Conservation (phyloP, 2,888 invertebrate species). For the Panorpa germanica region DNA sequence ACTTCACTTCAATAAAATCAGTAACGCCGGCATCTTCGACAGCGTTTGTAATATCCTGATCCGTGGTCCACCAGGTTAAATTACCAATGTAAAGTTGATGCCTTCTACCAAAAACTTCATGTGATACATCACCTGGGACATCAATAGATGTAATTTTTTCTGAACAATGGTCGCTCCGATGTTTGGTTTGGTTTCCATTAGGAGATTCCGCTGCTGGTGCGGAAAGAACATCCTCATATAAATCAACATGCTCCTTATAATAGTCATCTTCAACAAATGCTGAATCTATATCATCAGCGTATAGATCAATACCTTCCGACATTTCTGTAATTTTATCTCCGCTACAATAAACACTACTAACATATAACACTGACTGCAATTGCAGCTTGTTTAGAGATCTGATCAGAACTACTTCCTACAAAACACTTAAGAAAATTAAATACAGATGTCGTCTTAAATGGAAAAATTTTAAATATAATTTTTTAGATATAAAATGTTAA, state of each 20-base stretch:
- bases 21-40: conserved; percentile 71
- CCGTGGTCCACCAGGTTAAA: conserved; percentile 98
- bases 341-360: too few relatives aligned
- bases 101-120: conserved; percentile 52
- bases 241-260: conserved; percentile 73
- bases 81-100: conserved; percentile 95
- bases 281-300: conserved; percentile 90
- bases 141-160: conserved; percentile 51
- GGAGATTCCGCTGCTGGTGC: conserved; percentile 54
- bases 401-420: too few relatives aligned
- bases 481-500: too few relatives aligned
- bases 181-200: conserved; percentile 48
- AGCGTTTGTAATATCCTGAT: conserved; percentile 88
- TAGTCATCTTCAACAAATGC: conserved; percentile 74
- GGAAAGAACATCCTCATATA: conserved; percentile 90
- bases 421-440: too few relatives aligned
- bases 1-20: conserved; percentile 95
- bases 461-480: too few relatives aligned
- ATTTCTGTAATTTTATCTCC: too few relatives aligned
- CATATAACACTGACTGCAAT: too few relatives aligned
- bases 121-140: too few relatives aligned
- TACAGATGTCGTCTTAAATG: too few relatives aligned
- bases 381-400: too few relatives aligned
- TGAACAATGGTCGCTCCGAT: conserved; percentile 46
- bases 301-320: conserved; percentile 96